Percentiles rank a stretch among this genome's conserved stretches.
Conservation (phyloP, 2,113 vertebrate species). For the Panurus biarmicus region DNA sequence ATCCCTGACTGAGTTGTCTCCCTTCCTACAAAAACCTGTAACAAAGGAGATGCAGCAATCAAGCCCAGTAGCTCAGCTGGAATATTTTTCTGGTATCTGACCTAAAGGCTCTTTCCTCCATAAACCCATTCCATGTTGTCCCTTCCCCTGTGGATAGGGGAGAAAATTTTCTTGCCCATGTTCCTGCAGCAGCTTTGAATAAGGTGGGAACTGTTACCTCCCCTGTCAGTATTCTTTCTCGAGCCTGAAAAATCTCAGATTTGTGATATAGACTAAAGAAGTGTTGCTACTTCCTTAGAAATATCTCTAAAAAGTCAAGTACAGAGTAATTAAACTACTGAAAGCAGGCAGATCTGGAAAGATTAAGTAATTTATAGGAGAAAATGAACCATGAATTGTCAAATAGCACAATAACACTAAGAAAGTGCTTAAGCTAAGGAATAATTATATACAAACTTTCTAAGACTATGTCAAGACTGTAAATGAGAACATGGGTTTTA, state of each 20-base stretch:
- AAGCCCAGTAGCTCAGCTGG: not conserved
- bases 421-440: not conserved
- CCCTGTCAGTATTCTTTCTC: not conserved
- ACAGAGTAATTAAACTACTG: not conserved
- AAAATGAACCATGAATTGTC: not conserved
- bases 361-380: not conserved
- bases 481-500: not conserved
- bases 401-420: not conserved
- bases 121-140: not conserved
- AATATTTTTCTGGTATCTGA: not conserved
- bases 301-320: not conserved
- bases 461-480: not conserved
- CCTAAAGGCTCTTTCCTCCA: not conserved
- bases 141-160: not conserved
- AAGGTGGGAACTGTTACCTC: not conserved
- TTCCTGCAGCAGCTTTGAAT: not conserved
- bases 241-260: not conserved
- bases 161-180: not conserved
- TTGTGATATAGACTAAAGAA: not conserved
- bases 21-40: not conserved
- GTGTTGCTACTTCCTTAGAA: not conserved
- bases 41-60: not conserved
- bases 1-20: not conserved
- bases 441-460: not conserved
- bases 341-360: not conserved